Evolutionary conservation across 2,113 vertebrate species (phyloP), one percentile per base, ranked within the genome.

Genomic region (Brienomyrus brachyistius): DNA sequence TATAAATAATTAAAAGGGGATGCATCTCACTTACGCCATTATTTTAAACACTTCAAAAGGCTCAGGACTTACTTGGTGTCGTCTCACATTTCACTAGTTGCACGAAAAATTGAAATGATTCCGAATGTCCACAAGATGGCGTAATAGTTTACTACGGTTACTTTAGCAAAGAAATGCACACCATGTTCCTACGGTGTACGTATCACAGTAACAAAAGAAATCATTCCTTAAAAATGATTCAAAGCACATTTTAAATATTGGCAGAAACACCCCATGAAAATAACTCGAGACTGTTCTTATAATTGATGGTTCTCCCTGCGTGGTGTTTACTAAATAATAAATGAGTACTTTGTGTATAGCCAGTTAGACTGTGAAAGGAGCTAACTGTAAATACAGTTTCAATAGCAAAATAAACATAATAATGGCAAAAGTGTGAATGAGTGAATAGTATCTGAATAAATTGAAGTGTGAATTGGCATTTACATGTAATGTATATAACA

Each of bases 121-220:
- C 13, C 17, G 66, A 88, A 50, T 51, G 66, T 21, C 59, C 88
- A 88, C 66, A 47, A 88, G 88, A 52, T 88, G 88, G 47, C 88
- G 13, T 13, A 51, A 31, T 47, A 27, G 47, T 74, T 48, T 50
- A 52, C 47, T 77, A 27, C 31, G 47, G 35, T 80, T 43, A 80
- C 74, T 80, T 80, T 43, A 40, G 74, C 17, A 3, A 43, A 5
- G 19, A 35, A 80, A 43, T 80, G 35, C 4, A 4, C 74, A 17
- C 43, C 74, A 80, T 43, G 5, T 11, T 70, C 10, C n/a, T 70
- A 27, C 15, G 35, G 40, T 6, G 31, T 6, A 40, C 8, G 27
- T 70, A 70, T 70, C 2, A 70, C n/a, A 77, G 40, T 19, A 77
- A 77, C 13, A 77, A 35, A 43, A 40, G 40, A 40, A 31, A 11